phyloP scores from a whole-genome alignment of 2,888 invertebrate genomes.

The Clivina fossor region DNA sequence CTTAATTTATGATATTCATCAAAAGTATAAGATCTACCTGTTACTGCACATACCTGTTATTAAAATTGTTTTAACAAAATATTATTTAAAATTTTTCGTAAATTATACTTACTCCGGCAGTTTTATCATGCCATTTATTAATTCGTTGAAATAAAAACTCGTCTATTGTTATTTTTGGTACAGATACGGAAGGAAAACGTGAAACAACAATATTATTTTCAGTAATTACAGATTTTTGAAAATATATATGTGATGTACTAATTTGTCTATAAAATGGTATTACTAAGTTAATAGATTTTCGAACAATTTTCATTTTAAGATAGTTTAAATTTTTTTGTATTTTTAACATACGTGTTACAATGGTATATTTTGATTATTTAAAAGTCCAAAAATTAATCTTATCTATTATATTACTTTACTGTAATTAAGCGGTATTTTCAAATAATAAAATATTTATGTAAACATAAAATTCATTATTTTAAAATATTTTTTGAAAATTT shows the following conservation, averaged over 20 bases:
- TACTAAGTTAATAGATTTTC: background rate
- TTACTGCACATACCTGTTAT: slow-evolving; percentile 19
- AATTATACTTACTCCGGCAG: slow-evolving; percentile 22
- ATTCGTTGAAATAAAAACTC: slow-evolving; percentile 9
- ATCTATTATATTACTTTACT: no score
- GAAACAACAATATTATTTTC: slow-evolving; percentile 19
- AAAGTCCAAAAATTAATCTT: no score
- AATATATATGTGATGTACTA: background rate
- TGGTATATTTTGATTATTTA: no score
- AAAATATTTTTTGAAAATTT: no score
- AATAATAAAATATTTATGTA: no score
- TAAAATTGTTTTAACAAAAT: background rate
- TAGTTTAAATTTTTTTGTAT: no score
- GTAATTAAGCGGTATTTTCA: no score
- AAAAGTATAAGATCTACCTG: slow-evolving; percentile 14
- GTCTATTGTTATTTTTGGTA: slow-evolving; percentile 13
- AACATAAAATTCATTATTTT: no score
- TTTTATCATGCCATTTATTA: slow-evolving; percentile 15
- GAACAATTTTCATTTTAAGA: slow-evolving; percentile 29
- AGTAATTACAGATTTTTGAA: background rate
- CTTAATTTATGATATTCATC: slow-evolving; percentile 5
- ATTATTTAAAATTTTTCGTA: background rate
- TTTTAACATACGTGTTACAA: no score
- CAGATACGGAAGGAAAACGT: background rate
- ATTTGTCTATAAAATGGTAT: background rate